A percentile compares a stretch with the other conserved stretches of the same genome.
These are phyloP conservation scores for Drosophila subquinaria DNA, from an alignment of 2,888 invertebrate species.

Conservation along the genomic window DNA sequence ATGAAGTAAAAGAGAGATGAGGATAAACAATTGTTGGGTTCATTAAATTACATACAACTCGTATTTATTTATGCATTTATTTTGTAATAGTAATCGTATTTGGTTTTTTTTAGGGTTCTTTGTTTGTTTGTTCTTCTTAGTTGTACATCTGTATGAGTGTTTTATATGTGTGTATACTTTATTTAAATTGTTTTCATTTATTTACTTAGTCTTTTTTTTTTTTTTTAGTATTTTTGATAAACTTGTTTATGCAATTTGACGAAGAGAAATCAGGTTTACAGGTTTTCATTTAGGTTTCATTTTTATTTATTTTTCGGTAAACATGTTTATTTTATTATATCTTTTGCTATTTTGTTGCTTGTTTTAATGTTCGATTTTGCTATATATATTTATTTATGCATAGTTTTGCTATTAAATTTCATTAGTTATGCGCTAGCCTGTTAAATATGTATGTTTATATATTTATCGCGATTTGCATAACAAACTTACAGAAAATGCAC, in stretches of 20 bases:
- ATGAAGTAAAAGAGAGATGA: constrained; percentile 3
- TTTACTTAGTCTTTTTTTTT: constrained; percentile 1
- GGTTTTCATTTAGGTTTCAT: constrained; percentile 41
- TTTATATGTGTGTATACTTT: constrained; percentile 37
- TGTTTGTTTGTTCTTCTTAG: constrained; percentile 21
- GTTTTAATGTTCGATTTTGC: constrained; percentile 22
- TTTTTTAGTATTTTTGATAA: constrained; percentile 38
- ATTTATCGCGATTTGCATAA: constrained; percentile 56
- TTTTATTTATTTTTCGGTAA: constrained; percentile 36
- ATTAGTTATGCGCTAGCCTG: constrained; percentile 72
- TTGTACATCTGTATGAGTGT: constrained; percentile 41
- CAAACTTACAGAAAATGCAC: constrained; percentile 65
- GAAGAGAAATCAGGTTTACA: constrained; percentile 65
- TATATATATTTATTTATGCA: constrained; percentile 59
- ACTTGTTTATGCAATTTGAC: constrained; percentile 66
- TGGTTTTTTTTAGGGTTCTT: constrained; percentile 42
- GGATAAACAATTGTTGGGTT: constrained; percentile 46
- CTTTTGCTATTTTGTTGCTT: constrained; percentile 3
- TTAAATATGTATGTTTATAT: constrained; percentile 50
- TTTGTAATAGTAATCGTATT: constrained; percentile 50
- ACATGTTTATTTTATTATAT: constrained; percentile 51
- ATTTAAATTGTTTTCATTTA: constrained; percentile 45
- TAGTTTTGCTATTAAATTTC: constrained; percentile 68
- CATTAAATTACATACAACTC: constrained; percentile 63
- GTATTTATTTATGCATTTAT: constrained; percentile 52